These are phyloP conservation scores for Trachythela sp. DNA, from an alignment of 64 coral and sea anemone genomes.

Conservation along the genomic window DNA sequence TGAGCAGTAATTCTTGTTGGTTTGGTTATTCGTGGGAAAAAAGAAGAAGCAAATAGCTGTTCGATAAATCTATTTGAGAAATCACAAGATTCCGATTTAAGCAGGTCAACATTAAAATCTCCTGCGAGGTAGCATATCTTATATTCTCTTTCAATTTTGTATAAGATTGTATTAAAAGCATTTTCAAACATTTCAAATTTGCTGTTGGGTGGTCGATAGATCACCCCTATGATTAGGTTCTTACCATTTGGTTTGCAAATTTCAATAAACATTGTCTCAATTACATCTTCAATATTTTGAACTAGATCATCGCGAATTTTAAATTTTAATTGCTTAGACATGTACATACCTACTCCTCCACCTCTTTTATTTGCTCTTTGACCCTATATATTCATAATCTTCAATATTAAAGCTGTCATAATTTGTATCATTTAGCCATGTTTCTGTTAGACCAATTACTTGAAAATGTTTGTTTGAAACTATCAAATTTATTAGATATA, in stretches of 20 bases:
- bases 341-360: constrained; percentile 32
- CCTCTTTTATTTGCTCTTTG: constrained; percentile 20
- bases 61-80: not conserved
- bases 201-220: constrained; percentile 27
- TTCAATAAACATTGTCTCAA: constrained; percentile 36
- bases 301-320: constrained; percentile 33
- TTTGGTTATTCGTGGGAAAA: constrained; percentile 29
- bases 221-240: constrained; percentile 29
- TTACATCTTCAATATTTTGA: not conserved
- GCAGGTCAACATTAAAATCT: not conserved
- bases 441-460: constrained; percentile 48
- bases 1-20: constrained; percentile 35
- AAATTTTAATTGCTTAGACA: constrained; percentile 28
- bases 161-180: constrained; percentile 17
- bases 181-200: constrained; percentile 1
- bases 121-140: constrained; percentile 22
- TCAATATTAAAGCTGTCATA: not conserved
- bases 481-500: constrained; percentile 40
- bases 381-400: constrained; percentile 33
- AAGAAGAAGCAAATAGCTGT: not conserved
- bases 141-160: constrained; percentile 10
- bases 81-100: not conserved
- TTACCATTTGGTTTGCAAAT: constrained; percentile 20
- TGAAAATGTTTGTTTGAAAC: constrained; percentile 25
- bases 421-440: constrained; percentile 17